Conservation (phyloP, 2,797 vertebrate species). For the Synaphobranchus kaupii region DNA sequence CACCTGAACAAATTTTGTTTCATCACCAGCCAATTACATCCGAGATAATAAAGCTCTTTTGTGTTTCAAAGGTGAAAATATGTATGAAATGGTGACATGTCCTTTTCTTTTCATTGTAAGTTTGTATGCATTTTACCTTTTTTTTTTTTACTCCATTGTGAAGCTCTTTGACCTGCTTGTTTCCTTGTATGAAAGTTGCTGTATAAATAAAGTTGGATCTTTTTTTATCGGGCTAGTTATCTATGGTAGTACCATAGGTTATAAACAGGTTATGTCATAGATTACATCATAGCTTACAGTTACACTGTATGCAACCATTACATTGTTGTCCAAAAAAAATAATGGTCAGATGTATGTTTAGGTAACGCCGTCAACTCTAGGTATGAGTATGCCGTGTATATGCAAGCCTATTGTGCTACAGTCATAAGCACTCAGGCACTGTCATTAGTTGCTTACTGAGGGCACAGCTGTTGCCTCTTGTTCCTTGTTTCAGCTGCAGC, state of each 20-base stretch:
- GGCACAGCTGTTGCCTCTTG: neutral
- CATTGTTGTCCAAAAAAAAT: neutral
- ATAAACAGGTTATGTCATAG: neutral
- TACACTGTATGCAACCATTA: neutral
- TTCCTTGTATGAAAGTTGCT: neutral
- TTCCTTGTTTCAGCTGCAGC: neutral
- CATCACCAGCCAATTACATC: neutral
- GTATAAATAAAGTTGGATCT: neutral
- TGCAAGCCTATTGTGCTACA: neutral
- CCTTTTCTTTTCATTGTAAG: neutral
- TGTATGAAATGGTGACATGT: neutral
- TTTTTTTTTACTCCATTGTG: no score
- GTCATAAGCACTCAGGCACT: neutral
- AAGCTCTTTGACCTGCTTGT: neutral
- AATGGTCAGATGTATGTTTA: neutral
- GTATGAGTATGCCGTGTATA: neutral
- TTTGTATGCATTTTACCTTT: neutral
- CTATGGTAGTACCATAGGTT: neutral
- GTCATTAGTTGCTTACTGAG: neutral
- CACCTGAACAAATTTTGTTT: neutral
- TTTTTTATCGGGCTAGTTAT: neutral
- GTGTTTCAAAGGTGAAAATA: neutral
- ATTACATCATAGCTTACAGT: neutral
- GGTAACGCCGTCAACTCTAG: neutral
- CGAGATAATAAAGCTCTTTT: neutral